phyloP scores from a whole-genome alignment of 2,888 invertebrate genomes.

The Coremacera marginata region DNA sequence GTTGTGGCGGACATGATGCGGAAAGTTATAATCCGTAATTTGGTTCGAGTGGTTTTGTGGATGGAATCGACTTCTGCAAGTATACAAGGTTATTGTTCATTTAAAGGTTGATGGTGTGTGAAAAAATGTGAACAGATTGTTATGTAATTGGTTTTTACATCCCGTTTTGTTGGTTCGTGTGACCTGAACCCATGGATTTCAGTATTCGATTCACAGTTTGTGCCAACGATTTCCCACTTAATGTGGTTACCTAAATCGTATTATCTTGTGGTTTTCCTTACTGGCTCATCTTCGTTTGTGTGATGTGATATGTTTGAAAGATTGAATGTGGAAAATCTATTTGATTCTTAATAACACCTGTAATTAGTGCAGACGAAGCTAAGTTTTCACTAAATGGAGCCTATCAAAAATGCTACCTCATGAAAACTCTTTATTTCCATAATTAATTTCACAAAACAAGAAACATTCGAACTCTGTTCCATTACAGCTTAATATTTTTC shows the following conservation, averaged over 20 bases:
- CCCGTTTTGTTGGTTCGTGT: slow-evolving; percentile 41
- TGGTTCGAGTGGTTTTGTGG: slow-evolving; percentile 56
- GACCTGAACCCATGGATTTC: background rate
- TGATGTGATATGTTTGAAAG: background rate
- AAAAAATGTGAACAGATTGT: slow-evolving; percentile 69
- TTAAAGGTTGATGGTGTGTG: slow-evolving; percentile 67
- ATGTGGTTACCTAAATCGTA: slow-evolving; percentile 14
- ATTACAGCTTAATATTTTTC: slow-evolving; percentile 44
- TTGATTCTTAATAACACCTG: background rate
- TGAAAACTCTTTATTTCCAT: background rate
- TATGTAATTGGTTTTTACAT: slow-evolving; percentile 67
- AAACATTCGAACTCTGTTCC: slow-evolving; percentile 47
- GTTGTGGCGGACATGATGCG: background rate
- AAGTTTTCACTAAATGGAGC: background rate
- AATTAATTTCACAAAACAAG: slow-evolving; percentile 49
- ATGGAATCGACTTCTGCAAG: slow-evolving; percentile 51
- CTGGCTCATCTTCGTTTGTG: background rate
- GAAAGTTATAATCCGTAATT: slow-evolving; percentile 50
- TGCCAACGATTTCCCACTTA: slow-evolving; percentile 10
- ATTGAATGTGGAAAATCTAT: too few species aligned
- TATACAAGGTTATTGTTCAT: slow-evolving; percentile 54
- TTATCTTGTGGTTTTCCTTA: slow-evolving; percentile 5
- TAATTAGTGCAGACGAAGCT: background rate
- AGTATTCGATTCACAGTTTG: background rate
- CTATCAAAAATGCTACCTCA: background rate